These are phyloP conservation scores for Drosophila monieri DNA, from an alignment of 2,888 invertebrate genomes.

Conservation along the genomic window DNA sequence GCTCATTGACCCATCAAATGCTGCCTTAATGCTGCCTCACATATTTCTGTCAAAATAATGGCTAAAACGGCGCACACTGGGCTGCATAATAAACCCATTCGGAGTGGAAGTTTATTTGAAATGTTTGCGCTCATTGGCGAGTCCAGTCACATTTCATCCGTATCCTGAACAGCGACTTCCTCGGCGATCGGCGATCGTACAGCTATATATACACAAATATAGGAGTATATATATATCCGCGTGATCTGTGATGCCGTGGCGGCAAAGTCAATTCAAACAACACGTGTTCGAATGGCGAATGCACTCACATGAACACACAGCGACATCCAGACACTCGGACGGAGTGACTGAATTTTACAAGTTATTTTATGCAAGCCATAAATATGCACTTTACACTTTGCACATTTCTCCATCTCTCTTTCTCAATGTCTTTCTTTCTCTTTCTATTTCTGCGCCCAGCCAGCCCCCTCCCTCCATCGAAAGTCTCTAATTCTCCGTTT, in stretches of 20 bases:
- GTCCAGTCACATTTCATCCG: constrained; percentile 44
- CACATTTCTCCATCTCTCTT: constrained; percentile 59
- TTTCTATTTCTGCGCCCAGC: background rate
- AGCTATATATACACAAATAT: constrained; percentile 1
- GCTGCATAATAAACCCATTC: constrained; percentile 26
- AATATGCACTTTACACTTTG: constrained; percentile 80
- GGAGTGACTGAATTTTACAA: constrained; percentile 73
- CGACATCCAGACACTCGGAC: constrained; percentile 20
- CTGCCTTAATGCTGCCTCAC: constrained; percentile 11
- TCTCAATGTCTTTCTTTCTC: background rate
- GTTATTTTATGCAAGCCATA: constrained; percentile 80
- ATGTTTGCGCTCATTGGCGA: constrained; percentile 39
- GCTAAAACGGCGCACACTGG: constrained; percentile 15
- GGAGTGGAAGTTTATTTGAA: constrained; percentile 14
- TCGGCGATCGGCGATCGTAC: constrained; percentile 47
- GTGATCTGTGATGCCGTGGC: constrained; percentile 60
- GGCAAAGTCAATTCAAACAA: constrained; percentile 59
- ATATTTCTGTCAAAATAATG: constrained; percentile 42
- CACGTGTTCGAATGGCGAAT: constrained; percentile 50
- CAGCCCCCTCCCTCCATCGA: background rate
- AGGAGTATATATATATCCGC: constrained; percentile 37
- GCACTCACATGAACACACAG: constrained; percentile 30
- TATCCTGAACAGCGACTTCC: constrained; percentile 74
- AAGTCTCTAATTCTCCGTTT: constrained; percentile 24
- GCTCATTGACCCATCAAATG: constrained; percentile 37